Conservation (phyloP, 1,140 invertebrate genomes). For the Arion vulgaris region DNA sequence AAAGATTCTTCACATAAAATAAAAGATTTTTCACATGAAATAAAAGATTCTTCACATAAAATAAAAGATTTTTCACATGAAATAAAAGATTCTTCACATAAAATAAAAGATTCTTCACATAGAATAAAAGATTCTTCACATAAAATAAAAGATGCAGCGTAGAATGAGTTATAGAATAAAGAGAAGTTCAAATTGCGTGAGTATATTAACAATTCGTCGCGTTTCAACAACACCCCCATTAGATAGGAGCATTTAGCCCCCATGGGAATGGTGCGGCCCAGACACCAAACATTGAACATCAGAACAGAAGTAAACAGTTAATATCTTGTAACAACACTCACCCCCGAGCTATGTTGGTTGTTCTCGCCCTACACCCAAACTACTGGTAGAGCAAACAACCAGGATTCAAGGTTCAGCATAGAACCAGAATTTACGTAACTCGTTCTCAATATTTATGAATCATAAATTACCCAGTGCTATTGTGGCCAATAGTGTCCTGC, state of each 20-base stretch:
- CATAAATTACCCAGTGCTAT: background rate
- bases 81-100: too few species aligned
- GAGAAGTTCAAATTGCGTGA: too few species aligned
- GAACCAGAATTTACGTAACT: background rate
- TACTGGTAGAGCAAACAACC: constrained; percentile 9
- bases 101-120: too few species aligned
- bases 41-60: too few species aligned
- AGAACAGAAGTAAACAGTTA: constrained; percentile 35
- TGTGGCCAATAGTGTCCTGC: background rate
- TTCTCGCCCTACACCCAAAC: constrained; percentile 17
- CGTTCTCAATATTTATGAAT: constrained; percentile 3
- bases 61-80: too few species aligned
- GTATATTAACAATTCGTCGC: background rate
- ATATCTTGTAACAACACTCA: constrained; percentile 36
- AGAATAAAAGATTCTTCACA: too few species aligned
- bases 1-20: too few species aligned
- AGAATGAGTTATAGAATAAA: too few species aligned
- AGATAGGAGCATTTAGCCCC: constrained; percentile 18
- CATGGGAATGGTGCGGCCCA: constrained; percentile 21
- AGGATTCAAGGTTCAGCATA: background rate
- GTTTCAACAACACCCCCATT: constrained; percentile 18
- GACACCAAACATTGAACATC: constrained; percentile 26
- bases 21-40: too few species aligned
- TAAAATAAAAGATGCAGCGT: too few species aligned
- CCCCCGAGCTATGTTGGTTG: constrained; percentile 1